Percentiles rank a stretch among this genome's conserved stretches.
Conservation (phyloP, 2,888 invertebrate species). For the Artemia sp. region DNA sequence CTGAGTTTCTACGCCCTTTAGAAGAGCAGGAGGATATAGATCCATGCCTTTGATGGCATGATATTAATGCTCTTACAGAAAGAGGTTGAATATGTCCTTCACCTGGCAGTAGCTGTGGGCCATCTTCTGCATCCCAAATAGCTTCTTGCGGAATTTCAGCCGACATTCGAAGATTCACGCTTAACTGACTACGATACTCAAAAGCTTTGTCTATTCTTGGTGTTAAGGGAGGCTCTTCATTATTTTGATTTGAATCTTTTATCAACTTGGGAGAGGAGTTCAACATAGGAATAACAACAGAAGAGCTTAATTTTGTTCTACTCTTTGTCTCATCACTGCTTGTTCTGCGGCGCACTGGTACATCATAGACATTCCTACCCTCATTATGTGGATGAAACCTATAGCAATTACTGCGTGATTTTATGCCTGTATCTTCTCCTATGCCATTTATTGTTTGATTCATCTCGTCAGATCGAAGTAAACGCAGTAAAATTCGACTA, state of each 20-base stretch:
- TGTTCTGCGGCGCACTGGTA: constrained; percentile 8
- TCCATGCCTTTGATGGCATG: constrained; percentile 3
- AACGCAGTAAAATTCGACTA: constrained; percentile 28
- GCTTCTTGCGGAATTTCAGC: constrained; percentile 19
- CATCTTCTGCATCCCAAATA: constrained; percentile 1
- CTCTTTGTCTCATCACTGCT: neutral
- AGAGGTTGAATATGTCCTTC: constrained; percentile 11
- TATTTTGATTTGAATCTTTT: neutral
- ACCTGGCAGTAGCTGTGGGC: neutral
- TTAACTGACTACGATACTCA: constrained; percentile 22
- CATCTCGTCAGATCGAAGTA: constrained; percentile 28
- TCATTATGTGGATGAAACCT: neutral
- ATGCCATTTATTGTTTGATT: neutral
- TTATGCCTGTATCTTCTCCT: neutral
- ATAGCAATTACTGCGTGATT: neutral
- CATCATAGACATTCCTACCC: neutral
- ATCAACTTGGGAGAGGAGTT: neutral
- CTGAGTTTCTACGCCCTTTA: neutral
- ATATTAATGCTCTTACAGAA: constrained; percentile 1
- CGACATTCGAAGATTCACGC: constrained; percentile 22
- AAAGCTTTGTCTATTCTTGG: constrained; percentile 22
- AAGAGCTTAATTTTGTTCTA: constrained; percentile 8
- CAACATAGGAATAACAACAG: neutral
- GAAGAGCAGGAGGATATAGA: neutral
- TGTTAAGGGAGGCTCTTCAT: constrained; percentile 1